Percentiles rank a stretch among this genome's conserved stretches.
These are phyloP conservation scores for Brachionus rubens DNA, from an alignment of 1,140 invertebrate species.

Conservation along the genomic window DNA sequence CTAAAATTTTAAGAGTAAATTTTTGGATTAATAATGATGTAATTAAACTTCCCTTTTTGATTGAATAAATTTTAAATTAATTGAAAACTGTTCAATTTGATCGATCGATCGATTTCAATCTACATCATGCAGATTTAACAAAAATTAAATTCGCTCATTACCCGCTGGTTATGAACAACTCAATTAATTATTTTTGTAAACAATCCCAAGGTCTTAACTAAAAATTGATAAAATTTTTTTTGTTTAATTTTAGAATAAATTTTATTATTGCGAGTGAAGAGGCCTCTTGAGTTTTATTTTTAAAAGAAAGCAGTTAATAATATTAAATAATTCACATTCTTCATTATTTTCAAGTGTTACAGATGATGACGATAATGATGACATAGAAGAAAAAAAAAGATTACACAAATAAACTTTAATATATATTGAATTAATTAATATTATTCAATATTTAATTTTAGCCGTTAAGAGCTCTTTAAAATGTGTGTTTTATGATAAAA, in stretches of 20 bases:
- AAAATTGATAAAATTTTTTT: slow-evolving; percentile 23
- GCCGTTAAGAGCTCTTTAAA: slow-evolving; percentile 22
- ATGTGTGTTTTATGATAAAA: neutral
- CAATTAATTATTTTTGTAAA: slow-evolving; percentile 37
- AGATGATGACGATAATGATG: slow-evolving; percentile 27
- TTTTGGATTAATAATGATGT: too few relatives aligned
- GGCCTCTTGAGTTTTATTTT: neutral
- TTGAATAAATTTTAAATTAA: too few relatives aligned
- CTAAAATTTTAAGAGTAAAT: too few relatives aligned
- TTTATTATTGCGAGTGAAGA: too few relatives aligned
- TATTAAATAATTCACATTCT: slow-evolving; percentile 38
- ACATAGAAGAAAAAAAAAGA: neutral
- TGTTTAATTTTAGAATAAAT: slow-evolving; percentile 19
- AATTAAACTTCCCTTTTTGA: too few relatives aligned
- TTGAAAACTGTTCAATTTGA: too few relatives aligned
- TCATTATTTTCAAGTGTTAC: slow-evolving; percentile 20
- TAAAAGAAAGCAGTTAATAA: slow-evolving; percentile 7
- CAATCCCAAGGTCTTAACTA: neutral
- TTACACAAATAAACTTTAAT: neutral
- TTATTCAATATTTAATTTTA: slow-evolving; percentile 26
- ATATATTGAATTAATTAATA: slow-evolving; percentile 1
- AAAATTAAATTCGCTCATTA: slow-evolving; percentile 14
- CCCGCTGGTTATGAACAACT: slow-evolving; percentile 40
- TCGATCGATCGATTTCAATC: slow-evolving; percentile 10
- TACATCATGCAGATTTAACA: slow-evolving; percentile 15